A percentile compares a stretch with the other conserved stretches of the same genome.
phyloP scores from a whole-genome alignment of 2,113 vertebrate species.

The Probosciger aterrimus region DNA sequence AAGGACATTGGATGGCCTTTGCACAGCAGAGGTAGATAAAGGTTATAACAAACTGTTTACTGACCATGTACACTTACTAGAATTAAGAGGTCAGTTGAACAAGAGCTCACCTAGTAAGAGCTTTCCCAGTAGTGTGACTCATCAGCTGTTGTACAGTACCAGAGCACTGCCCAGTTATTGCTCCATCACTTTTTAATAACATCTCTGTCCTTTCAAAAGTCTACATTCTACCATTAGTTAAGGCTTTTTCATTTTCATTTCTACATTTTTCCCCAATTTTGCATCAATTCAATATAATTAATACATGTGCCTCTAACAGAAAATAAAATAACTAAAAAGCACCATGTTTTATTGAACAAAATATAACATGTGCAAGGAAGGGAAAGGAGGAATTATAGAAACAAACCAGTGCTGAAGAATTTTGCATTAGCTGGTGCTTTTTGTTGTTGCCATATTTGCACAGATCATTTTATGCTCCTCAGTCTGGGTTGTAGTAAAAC shows the following conservation, averaged over 20 bases:
- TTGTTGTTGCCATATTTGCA: slow-evolving; percentile 68
- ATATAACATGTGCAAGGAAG: slow-evolving; percentile 22
- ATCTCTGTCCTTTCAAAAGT: slow-evolving; percentile 10
- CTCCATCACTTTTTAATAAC: slow-evolving; percentile 26
- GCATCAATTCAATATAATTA: slow-evolving; percentile 16
- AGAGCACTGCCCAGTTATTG: slow-evolving; percentile 59
- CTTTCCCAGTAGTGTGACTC: slow-evolving; percentile 43
- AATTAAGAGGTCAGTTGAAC: slow-evolving; percentile 59
- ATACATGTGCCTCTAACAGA: slow-evolving; percentile 10
- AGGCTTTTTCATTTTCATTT: slow-evolving; percentile 47
- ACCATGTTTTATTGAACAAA: slow-evolving; percentile 53
- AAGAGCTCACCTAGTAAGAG: slow-evolving; percentile 56
- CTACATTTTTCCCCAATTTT: slow-evolving; percentile 38
- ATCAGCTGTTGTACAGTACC: slow-evolving; percentile 11
- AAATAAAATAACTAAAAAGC: slow-evolving; percentile 54
- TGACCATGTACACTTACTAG: slow-evolving; percentile 54
- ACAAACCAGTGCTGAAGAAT: slow-evolving; percentile 67
- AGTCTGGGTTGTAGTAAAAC: slow-evolving; percentile 67
- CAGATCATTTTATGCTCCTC: slow-evolving; percentile 71
- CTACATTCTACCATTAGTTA: slow-evolving; percentile 49
- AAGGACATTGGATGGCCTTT: slow-evolving; percentile 55
- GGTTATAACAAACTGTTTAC: slow-evolving; percentile 70
- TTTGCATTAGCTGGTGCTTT: slow-evolving; percentile 72
- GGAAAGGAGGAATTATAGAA: slow-evolving; percentile 56
- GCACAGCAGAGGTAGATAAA: slow-evolving; percentile 65